These are phyloP conservation scores for Microtus ochrogaster DNA, from an alignment of 2,113 vertebrate genomes.

Conservation along the genomic window DNA sequence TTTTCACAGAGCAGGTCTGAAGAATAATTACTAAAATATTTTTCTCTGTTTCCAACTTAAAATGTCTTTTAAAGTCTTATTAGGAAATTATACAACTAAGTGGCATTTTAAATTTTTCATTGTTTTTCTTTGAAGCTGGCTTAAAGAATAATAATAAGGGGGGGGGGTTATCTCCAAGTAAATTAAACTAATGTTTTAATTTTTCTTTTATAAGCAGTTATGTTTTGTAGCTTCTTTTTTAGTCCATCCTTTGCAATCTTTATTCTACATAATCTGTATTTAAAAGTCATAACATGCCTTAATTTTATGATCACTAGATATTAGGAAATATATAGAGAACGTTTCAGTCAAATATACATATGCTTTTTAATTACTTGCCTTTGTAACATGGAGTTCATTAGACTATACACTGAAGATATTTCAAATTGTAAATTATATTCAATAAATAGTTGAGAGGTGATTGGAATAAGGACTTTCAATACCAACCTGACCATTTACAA, in stretches of 20 bases:
- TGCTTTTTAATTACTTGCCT: not conserved
- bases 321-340: not conserved
- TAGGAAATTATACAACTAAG: not conserved
- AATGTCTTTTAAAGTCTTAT: not conserved
- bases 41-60: conserved; percentile 33
- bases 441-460: conserved; percentile 4
- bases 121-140: not conserved
- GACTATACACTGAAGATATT: not conserved
- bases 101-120: not conserved
- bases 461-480: conserved; percentile 21
- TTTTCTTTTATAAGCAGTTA: conserved; percentile 16
- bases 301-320: conserved; percentile 29
- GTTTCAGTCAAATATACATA: not conserved
- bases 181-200: not conserved
- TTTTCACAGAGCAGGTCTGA: not conserved
- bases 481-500: not conserved
- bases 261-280: not conserved
- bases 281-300: not conserved
- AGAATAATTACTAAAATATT: not conserved
- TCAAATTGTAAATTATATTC: not conserved
- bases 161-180: not conserved
- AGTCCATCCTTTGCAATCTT: not conserved
- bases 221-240: conserved; percentile 24
- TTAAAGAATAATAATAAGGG: not conserved
- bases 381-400: not conserved